Evolutionary conservation across 2,888 invertebrate species (phyloP), one percentile per base, ranked within the genome.

Genomic region (Linyphia triangularis): DNA sequence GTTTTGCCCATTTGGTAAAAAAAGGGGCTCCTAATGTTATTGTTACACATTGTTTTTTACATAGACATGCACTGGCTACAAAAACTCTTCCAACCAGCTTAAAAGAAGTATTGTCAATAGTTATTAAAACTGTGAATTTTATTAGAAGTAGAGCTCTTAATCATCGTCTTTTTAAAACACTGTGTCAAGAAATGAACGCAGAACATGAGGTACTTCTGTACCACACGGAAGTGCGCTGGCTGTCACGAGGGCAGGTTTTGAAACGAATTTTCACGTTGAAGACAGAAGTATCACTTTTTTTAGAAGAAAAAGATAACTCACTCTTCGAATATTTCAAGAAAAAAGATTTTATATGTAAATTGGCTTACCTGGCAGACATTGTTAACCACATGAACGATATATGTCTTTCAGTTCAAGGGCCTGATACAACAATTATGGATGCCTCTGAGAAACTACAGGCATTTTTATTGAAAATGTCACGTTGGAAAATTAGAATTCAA

Each of bases 161-260:
- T 78, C 78, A 78, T 78, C 43, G 65, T 67, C 78, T 78, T 65
- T 78, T 78, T 78, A 78, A 78, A 78, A 78, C 65, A 65, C 78
- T 78, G 78, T 65, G 78, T 65, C 78, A 65, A 78, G 78, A 78
- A 78, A 78, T 78, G 78, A 78, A 67, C 28, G 65, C 78, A 67
- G 67, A 78, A 78, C 78, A 67, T 78, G 78, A 78, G 65, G 78
- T 65, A 78, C 65, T 78, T 78, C 78, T 78, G 78, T 78, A 78
- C 65, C 78, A 78, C 78, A 78, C 65, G 65, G 78, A 78, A 78
- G 78, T 77, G 77, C 78, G 65, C 78, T 65, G 78, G 78, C 78
- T 78, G 78, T 78, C 78, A 78, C 65, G 78, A 78, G 67, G 78
- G 65, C 78, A 78, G 78, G 78, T 78, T 78, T 78, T 57, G 73